Evolutionary conservation across 2,888 invertebrate genomes (phyloP).

Genomic region (Drosophila cognata): DNA sequence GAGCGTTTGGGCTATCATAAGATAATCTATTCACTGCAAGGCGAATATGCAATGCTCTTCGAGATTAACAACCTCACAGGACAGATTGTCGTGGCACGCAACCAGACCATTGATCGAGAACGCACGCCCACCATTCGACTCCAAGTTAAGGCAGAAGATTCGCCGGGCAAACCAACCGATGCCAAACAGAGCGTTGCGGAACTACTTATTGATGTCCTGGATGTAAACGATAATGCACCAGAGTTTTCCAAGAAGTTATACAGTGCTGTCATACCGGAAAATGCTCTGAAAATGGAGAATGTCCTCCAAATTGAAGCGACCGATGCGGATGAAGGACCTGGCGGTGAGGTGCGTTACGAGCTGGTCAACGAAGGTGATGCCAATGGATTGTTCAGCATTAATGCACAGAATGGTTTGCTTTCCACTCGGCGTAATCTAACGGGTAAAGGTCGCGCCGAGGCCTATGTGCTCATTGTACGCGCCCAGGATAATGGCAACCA

Average conservation of each 20-base stretch:
- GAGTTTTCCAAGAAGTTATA: conserved; percentile 88
- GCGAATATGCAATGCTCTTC: conserved; percentile 91
- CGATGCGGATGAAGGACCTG: conserved; percentile 91
- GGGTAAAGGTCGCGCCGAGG: conserved; percentile 91
- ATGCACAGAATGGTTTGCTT: conserved; percentile 89
- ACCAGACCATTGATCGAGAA: conserved; percentile 90
- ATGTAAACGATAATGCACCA: conserved; percentile 93
- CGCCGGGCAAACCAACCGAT: conserved; percentile 89
- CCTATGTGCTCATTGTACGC: conserved; percentile 89
- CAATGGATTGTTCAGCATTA: conserved; percentile 89
- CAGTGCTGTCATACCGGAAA: conserved; percentile 91
- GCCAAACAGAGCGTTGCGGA: conserved; percentile 88
- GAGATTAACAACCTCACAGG: conserved; percentile 90
- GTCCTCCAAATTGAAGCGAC: conserved; percentile 89
- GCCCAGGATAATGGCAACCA: conserved; percentile 90
- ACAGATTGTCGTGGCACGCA: conserved; percentile 88
- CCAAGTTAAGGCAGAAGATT: conserved; percentile 91
- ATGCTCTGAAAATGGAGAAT: conserved; percentile 87
- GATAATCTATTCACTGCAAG: conserved; percentile 89
- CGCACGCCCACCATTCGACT: conserved; percentile 89
- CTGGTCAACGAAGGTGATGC: conserved; percentile 91
- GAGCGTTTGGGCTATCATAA: conserved; percentile 88
- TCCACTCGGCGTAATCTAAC: conserved; percentile 88
- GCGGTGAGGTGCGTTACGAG: conserved; percentile 90
- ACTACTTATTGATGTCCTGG: conserved; percentile 89